Evolutionary conservation across 2,797 vertebrate species (phyloP), one percentile per base, ranked within the genome.

Genomic region (Bradypodion ventrale): DNA sequence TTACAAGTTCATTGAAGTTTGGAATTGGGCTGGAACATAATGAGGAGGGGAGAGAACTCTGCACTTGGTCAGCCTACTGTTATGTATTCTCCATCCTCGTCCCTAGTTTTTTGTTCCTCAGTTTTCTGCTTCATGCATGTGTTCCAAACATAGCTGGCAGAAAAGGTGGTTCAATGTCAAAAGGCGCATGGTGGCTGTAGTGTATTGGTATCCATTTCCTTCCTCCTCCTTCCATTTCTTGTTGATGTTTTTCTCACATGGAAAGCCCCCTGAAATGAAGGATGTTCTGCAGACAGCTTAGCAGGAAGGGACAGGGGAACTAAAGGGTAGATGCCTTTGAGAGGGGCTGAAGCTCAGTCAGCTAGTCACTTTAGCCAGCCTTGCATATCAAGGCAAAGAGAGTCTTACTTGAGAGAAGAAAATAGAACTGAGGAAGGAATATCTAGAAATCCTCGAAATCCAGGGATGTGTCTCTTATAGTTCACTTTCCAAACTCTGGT

Each of bases 171-270:
- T 0, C 5, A 9, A 80, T 46, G 86, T 37, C 73, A 73, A 75
- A 52, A 75, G 52, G 89, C 88, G 87, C 16, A 0, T 75, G 89
- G 91, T 83, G 87, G 78, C 89, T 87, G 75, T 16, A 89, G 89
- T 82, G 76, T 79, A 49, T 88, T 75, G 92, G 83, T 89, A 10
- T 21, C 59, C 93, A 91, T 90, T 92, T 93, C 87, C 56, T 75
- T 68, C 9, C 77, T 59, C 46, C 21, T 13, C 44, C 44, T 42
- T n/a, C 37, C 23, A 62, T 15, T 66, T 84, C 91, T 85, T 66
- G 82, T 94, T 89, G 86, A 83, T 87, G 93, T 93, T 94, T 93
- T 83, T 78, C 92, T 95, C 93, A 94, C 91, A 88, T 94, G 80
- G 60, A 76, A 78, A 86, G 92, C 44, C 90, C n/a, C 91, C 89